Evolutionary conservation across 2,797 vertebrate genomes (phyloP).

Genomic region (Micrastur ruficollis): DNA sequence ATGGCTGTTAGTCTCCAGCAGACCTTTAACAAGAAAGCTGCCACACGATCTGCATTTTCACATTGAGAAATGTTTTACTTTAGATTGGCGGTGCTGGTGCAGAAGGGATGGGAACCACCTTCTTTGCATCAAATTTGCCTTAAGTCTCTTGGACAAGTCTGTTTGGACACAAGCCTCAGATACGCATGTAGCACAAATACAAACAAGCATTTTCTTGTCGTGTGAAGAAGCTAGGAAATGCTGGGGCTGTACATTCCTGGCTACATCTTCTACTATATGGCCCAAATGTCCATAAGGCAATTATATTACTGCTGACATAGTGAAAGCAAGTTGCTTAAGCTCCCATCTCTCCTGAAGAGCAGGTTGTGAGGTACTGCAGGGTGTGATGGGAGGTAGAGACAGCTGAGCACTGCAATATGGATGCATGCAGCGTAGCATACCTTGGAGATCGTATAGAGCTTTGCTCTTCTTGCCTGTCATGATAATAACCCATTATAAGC

Average conservation of each 20-base stretch:
- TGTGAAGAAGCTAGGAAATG: neutral
- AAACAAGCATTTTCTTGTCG: neutral
- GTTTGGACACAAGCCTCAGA: neutral
- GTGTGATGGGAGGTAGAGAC: neutral
- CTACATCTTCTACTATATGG: neutral
- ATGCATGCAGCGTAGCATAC: neutral
- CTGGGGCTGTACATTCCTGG: neutral
- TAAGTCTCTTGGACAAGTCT: neutral
- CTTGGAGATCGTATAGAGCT: neutral
- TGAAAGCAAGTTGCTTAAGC: no score
- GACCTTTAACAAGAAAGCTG: neutral
- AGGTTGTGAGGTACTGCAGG: neutral
- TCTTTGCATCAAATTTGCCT: neutral
- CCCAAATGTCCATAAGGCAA: fast-evolving
- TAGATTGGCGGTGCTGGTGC: neutral
- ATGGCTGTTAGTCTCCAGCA: neutral
- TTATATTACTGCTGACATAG: neutral
- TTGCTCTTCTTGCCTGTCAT: no score
- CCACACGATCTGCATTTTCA: no score
- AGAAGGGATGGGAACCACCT: neutral
- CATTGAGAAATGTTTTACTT: neutral
- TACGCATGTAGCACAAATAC: neutral
- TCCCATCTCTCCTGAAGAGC: neutral
- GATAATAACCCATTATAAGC: fast-evolving
- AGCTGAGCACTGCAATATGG: neutral